Evolutionary conservation across 1,140 invertebrate genomes (phyloP).

Genomic region (Cecropterus lyciades): DNA sequence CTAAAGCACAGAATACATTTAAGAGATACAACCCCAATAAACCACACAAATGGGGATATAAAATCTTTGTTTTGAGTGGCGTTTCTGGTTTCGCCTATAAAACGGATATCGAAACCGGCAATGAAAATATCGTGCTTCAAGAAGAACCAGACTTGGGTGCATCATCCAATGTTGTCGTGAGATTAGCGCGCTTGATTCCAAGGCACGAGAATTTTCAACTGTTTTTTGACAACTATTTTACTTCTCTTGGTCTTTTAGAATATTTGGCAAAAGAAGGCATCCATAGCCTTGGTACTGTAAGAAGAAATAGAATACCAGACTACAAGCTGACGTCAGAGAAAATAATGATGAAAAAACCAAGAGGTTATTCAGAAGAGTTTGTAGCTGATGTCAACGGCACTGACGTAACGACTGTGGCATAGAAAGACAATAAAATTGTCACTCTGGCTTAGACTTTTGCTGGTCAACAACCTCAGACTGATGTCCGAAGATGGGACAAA

Average conservation of each 20-base stretch:
- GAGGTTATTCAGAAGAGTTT: slow-evolving; percentile 34
- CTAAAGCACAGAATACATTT: slow-evolving; percentile 47
- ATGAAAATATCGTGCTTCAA: slow-evolving; percentile 34
- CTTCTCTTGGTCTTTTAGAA: slow-evolving; percentile 45
- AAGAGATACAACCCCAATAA: slow-evolving; percentile 52
- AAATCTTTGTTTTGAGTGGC: slow-evolving; percentile 65
- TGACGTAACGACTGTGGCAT: slow-evolving; percentile 43
- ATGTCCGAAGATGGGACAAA: slow-evolving; percentile 47
- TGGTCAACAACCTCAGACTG: slow-evolving; percentile 37
- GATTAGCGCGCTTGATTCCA: slow-evolving; percentile 41
- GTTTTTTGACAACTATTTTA: slow-evolving; percentile 66
- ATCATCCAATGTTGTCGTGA: slow-evolving; percentile 44
- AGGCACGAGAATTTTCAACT: slow-evolving; percentile 50
- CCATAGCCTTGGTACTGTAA: slow-evolving; percentile 37
- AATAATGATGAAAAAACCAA: slow-evolving; percentile 26
- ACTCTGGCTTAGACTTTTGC: slow-evolving; percentile 57
- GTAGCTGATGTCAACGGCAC: slow-evolving; percentile 29
- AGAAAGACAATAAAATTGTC: slow-evolving; percentile 67
- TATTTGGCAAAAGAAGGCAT: slow-evolving; percentile 53
- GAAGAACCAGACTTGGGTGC: slow-evolving; percentile 49
- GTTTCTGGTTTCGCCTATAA: slow-evolving; percentile 64
- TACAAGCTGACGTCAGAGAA: slow-evolving; percentile 38
- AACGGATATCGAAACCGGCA: slow-evolving; percentile 57
- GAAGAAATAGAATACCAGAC: slow-evolving; percentile 43
- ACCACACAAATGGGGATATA: slow-evolving; percentile 55